Percentiles rank a stretch among this genome's conserved stretches.
phyloP scores from a whole-genome alignment of 2,888 invertebrate genomes.

The Parthenolecanium corni region DNA sequence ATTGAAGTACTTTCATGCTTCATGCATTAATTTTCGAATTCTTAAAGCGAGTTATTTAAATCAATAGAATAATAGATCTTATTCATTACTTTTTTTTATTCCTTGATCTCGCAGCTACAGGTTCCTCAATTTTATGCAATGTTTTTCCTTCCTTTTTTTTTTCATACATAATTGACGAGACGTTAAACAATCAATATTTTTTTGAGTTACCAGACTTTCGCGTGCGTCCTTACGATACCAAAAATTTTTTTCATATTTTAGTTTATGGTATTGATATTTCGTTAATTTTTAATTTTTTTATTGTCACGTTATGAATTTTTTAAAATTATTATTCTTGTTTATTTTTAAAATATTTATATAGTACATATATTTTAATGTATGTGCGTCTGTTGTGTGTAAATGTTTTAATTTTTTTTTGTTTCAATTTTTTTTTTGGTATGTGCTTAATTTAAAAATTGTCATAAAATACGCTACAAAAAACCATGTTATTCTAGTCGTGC shows the following conservation, averaged over 20 bases:
- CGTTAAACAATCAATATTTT: slow-evolving; percentile 23
- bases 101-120: neutral
- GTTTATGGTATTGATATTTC: slow-evolving; percentile 4
- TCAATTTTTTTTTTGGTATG: slow-evolving; percentile 22
- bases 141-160: neutral
- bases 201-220: slow-evolving; percentile 27
- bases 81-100: no score
- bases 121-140: neutral
- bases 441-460: slow-evolving; percentile 20
- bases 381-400: slow-evolving; percentile 14
- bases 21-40: no score
- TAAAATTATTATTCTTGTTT: slow-evolving; percentile 17
- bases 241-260: slow-evolving; percentile 15
- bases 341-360: neutral
- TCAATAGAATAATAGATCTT: no score
- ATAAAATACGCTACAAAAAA: slow-evolving; percentile 20
- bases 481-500: slow-evolving; percentile 27
- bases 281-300: slow-evolving; percentile 27
- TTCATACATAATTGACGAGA: neutral
- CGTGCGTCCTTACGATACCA: slow-evolving; percentile 23
- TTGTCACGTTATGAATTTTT: slow-evolving; percentile 20
- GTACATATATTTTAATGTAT: neutral
- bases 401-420: slow-evolving; percentile 10
- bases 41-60: no score
- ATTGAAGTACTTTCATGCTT: no score